Evolutionary conservation across 2,888 invertebrate genomes (phyloP).

Genomic region (Drosophila multiciliata): DNA sequence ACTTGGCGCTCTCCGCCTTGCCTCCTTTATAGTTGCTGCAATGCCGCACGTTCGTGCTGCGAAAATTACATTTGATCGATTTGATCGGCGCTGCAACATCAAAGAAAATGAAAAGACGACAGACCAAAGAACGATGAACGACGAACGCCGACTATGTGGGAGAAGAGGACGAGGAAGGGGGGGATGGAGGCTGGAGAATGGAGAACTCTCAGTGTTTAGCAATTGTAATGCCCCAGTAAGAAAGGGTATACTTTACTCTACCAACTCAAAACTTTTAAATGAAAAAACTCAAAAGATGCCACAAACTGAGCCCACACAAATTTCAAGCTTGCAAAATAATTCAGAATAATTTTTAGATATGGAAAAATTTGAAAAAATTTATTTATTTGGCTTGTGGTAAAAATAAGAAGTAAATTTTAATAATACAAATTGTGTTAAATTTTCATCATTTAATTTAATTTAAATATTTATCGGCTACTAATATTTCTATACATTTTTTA

Average conservation of each 20-base stretch:
- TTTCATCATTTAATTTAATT: neutral
- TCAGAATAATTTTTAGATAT: neutral
- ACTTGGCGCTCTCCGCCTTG: constrained; percentile 71
- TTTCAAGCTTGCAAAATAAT: neutral
- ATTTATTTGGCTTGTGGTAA: neutral
- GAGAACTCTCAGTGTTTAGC: constrained; percentile 51
- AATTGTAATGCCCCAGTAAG: constrained; percentile 38
- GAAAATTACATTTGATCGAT: constrained; percentile 85
- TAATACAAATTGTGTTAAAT: neutral
- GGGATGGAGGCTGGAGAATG: neutral
- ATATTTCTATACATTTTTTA: neutral
- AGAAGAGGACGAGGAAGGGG: neutral
- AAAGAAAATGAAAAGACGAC: constrained; percentile 80
- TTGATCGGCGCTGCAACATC: constrained; percentile 85
- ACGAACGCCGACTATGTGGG: constrained; percentile 39
- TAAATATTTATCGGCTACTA: too few species aligned
- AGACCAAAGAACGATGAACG: constrained; percentile 56
- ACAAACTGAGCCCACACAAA: neutral
- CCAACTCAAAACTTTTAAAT: constrained; percentile 9
- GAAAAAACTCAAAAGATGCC: constrained; percentile 1
- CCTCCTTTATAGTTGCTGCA: constrained; percentile 30
- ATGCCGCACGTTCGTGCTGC: constrained; percentile 80
- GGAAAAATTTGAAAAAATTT: neutral
- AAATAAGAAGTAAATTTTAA: neutral
- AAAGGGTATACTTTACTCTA: constrained; percentile 35